Evolutionary conservation across 2,113 vertebrate species (phyloP), one percentile per base, ranked within the genome.

Genomic region (Phainopepla nitens): DNA sequence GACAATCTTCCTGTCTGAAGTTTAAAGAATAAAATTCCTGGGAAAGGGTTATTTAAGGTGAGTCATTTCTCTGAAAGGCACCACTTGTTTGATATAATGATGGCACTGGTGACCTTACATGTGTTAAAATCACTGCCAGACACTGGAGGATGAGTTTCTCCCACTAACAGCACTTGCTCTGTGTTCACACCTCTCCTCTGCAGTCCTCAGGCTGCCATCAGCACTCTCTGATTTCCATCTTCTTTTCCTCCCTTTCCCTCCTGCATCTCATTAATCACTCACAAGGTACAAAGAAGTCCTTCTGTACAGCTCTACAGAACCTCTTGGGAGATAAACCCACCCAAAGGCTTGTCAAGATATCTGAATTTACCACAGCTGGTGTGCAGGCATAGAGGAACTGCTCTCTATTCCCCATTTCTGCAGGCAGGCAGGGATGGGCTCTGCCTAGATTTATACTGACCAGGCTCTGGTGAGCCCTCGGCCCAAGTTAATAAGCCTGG

Each of bases 131-230:
- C 50, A 12, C 65, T 60, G 72, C 60, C 76, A 94, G 87, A 57
- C 9, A 2, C 62, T 65, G 58, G 62, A 3, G 6, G 79, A 66
- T 56, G 61, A 84, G 9, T 53, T 93, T 83, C 77, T 85, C 57
- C 51, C 50, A 41, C 58, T 27, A 35, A 45, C 81, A 95, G 35
- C 75, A 22, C 62, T 88, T 65, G 41, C 28, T 87, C 65, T 53
- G 31, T 27, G 14, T 82, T 95, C 90, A 82, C 84, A 92, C 94
- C 61, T 94, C 83, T 82, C 76, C 69, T 89, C 73, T 87, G 77
- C 81, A 87, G 53, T 28, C 73, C 81, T 45, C 47, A 79, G 80
- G 77, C 77, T 92, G 69, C 2, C 4, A 24, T 60, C 70, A 94
- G 66, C 53, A 36, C 73, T 51, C 47, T 31, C 44, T 17, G 22